Percentiles rank a stretch among this genome's conserved stretches.
Conservation (phyloP, 1,140 invertebrate genomes). For the Drosophila sproati region DNA sequence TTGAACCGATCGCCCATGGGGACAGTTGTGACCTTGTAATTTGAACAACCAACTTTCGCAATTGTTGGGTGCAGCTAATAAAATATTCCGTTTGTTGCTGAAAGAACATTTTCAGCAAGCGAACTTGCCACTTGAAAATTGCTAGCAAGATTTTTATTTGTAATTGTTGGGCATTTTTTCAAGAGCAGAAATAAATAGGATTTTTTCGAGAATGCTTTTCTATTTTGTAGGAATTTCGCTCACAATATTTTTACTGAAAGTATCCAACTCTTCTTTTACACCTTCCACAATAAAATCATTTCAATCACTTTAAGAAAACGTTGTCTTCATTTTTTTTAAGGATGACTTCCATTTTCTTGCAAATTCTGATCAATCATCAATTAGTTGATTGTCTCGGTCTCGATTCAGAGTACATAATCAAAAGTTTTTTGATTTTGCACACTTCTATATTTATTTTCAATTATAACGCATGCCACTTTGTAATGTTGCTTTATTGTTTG, state of each 20-base stretch:
- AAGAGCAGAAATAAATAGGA: too few species aligned
- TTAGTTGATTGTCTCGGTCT: constrained; percentile 21
- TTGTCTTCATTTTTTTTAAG: background rate
- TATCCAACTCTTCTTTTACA: too few species aligned
- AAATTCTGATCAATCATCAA: constrained; percentile 35
- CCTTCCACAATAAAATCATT: too few species aligned
- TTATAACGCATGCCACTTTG: constrained; percentile 71
- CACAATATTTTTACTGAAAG: too few species aligned
- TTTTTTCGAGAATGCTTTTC: too few species aligned
- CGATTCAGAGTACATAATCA: constrained; percentile 8
- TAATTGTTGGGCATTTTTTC: too few species aligned
- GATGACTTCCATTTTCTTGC: background rate
- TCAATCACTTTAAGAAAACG: too few species aligned
- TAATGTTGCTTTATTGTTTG: constrained; percentile 70
- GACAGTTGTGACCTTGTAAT: background rate
- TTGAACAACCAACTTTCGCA: background rate
- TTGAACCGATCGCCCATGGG: constrained; percentile 8
- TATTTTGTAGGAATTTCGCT: too few species aligned
- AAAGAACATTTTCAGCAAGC: too few species aligned
- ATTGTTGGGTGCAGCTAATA: background rate
- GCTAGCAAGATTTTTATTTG: too few species aligned
- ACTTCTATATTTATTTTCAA: constrained; percentile 78
- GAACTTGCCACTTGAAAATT: too few species aligned
- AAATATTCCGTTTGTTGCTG: too few species aligned
- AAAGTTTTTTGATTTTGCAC: background rate